Conservation (phyloP, 2,797 vertebrate genomes). For the Taenioides sp. region DNA sequence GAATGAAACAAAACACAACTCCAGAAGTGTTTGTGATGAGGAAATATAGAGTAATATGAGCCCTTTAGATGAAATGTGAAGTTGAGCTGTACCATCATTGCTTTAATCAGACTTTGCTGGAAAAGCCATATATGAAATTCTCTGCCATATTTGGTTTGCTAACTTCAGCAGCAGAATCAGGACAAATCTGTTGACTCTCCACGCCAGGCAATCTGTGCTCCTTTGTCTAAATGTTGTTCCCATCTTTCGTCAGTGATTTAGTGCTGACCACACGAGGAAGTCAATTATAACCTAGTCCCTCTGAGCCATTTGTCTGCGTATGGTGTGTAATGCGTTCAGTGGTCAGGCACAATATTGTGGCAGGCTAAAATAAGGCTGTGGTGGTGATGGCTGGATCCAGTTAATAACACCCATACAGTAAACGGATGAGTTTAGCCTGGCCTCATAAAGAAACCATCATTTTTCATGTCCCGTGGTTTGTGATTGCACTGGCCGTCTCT, state of each 20-base stretch:
- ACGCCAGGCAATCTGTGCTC: background rate
- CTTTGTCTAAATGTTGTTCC: background rate
- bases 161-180: background rate
- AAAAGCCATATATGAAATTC: background rate
- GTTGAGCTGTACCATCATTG: background rate
- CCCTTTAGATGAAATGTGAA: background rate
- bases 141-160: constrained; percentile 2
- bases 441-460: constrained; percentile 23
- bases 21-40: too few species aligned
- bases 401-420: constrained; percentile 15
- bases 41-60: too few species aligned
- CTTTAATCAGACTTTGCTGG: background rate
- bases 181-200: constrained; percentile 1
- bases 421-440: constrained; percentile 39
- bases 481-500: background rate
- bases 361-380: constrained; percentile 29
- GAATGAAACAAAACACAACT: too few species aligned
- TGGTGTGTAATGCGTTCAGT: constrained; percentile 26
- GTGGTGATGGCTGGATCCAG: constrained; percentile 39
- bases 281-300: constrained; percentile 15
- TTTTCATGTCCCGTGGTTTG: constrained; percentile 2
- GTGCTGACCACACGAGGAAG: constrained; percentile 9
- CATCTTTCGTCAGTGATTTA: background rate
- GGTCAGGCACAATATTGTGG: constrained; percentile 20
- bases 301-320: constrained; percentile 16